Evolutionary conservation across 2,888 invertebrate genomes (phyloP).

Genomic region (Ornithoptera priamus): DNA sequence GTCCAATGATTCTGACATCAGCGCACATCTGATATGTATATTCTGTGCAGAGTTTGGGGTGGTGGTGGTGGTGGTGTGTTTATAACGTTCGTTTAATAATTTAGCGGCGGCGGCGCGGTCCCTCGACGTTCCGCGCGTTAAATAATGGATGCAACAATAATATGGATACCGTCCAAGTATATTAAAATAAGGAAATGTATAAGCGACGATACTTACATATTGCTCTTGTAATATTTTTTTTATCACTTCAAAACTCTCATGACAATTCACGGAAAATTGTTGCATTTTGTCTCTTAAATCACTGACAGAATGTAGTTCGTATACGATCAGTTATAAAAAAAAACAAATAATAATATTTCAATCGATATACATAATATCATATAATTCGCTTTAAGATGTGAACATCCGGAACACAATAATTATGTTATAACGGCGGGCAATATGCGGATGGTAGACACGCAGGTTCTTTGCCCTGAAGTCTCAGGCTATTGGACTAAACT

Average conservation of each 20-base stretch:
- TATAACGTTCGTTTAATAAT: conserved; percentile 78
- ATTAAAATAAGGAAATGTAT: conserved; percentile 50
- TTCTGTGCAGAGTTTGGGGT: conserved; percentile 63
- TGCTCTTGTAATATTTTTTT: neutral
- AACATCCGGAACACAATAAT: no score
- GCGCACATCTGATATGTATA: conserved; percentile 50
- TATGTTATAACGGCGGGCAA: no score
- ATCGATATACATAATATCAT: no score
- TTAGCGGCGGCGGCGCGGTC: conserved; percentile 62
- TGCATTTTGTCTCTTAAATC: no score
- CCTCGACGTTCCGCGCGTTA: conserved; percentile 61
- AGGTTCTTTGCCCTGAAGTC: no score
- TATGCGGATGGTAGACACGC: no score
- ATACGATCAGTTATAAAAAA: no score
- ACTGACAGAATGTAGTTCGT: no score
- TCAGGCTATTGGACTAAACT: no score
- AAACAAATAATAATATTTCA: no score
- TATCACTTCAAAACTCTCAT: neutral
- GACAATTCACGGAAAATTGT: neutral
- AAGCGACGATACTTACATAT: conserved; percentile 1
- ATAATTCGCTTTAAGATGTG: no score
- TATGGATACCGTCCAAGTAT: conserved; percentile 59
- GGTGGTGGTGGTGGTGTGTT: conserved; percentile 65
- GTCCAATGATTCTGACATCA: conserved; percentile 60
- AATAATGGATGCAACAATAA: conserved; percentile 77